Percentiles rank a stretch among this genome's conserved stretches.
Conservation (phyloP, 2,888 invertebrate genomes). For the Lobophora halterata region DNA sequence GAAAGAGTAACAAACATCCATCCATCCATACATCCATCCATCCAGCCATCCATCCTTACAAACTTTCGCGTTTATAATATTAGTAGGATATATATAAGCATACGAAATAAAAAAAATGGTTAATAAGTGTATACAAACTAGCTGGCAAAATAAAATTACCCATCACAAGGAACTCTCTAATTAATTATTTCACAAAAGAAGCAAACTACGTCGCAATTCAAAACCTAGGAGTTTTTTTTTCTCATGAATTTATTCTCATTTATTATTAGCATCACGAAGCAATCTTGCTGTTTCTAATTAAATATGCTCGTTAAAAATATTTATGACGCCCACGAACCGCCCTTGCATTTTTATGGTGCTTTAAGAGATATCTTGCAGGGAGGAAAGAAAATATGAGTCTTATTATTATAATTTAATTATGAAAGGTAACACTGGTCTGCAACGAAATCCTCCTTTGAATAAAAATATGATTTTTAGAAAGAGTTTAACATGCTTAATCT, state of each 20-base stretch:
- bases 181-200: slow-evolving; percentile 12
- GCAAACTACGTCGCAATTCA: slow-evolving; percentile 1
- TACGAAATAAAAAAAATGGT: too few relatives aligned
- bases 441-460: too few relatives aligned
- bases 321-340: slow-evolving; percentile 58
- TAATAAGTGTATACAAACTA: too few relatives aligned
- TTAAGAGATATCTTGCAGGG: slow-evolving; percentile 35
- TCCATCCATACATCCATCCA: too few relatives aligned
- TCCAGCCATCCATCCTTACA: too few relatives aligned
- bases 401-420: slow-evolving; percentile 21
- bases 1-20: too few relatives aligned
- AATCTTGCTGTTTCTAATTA: slow-evolving; percentile 56
- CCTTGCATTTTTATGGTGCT: slow-evolving; percentile 71
- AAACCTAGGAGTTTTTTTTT: slow-evolving; percentile 30
- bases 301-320: slow-evolving; percentile 75
- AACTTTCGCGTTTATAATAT: too few relatives aligned
- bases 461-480: too few relatives aligned
- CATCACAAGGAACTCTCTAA: slow-evolving; percentile 9
- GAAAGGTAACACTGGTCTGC: slow-evolving; percentile 16
- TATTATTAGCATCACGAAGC: slow-evolving; percentile 44
- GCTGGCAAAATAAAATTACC: background rate
- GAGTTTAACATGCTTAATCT: too few relatives aligned
- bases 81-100: too few relatives aligned
- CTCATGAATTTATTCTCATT: slow-evolving; percentile 42
- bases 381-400: slow-evolving; percentile 26